phyloP scores from a whole-genome alignment of 1,140 invertebrate species.

The Drosophila busckii region DNA sequence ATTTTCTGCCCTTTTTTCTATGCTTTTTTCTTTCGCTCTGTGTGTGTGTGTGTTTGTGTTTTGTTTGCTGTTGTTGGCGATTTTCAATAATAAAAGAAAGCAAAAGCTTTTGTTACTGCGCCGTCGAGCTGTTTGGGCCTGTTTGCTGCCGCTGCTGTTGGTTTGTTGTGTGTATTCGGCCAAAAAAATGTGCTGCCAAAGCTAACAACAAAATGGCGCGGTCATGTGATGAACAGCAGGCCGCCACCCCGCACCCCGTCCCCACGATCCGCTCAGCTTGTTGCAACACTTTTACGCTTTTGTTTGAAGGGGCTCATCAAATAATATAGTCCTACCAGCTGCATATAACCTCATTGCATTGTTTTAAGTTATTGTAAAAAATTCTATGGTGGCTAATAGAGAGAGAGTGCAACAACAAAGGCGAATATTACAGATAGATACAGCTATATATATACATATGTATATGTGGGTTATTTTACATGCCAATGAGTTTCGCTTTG shows the following conservation, averaged over 20 bases:
- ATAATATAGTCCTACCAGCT: no score
- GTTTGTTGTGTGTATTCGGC: constrained; percentile 3
- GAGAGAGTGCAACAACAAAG: neutral
- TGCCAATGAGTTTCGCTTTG: constrained; percentile 59
- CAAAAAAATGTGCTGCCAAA: constrained; percentile 41
- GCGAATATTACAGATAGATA: neutral
- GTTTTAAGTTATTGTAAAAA: constrained; percentile 21
- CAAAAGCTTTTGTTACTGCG: constrained; percentile 50
- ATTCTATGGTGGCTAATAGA: neutral
- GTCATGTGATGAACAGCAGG: constrained; percentile 31
- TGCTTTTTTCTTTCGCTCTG: no score
- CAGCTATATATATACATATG: neutral
- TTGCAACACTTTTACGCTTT: constrained; percentile 14
- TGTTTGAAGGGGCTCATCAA: constrained; percentile 8
- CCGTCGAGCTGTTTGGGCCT: constrained; percentile 8
- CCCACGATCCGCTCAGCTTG: neutral
- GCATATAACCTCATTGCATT: constrained; percentile 6
- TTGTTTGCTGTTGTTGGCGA: constrained; percentile 31
- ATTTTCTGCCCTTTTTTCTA: constrained; percentile 1
- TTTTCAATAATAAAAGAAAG: constrained; percentile 66
- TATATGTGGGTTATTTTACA: constrained; percentile 52
- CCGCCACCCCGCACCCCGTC: neutral
- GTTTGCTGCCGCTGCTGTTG: constrained; percentile 18
- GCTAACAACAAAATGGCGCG: constrained; percentile 68
- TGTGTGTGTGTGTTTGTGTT: neutral